These are phyloP conservation scores for Camarhynchus parvulus DNA, from an alignment of 2,113 vertebrate species.

Conservation along the genomic window DNA sequence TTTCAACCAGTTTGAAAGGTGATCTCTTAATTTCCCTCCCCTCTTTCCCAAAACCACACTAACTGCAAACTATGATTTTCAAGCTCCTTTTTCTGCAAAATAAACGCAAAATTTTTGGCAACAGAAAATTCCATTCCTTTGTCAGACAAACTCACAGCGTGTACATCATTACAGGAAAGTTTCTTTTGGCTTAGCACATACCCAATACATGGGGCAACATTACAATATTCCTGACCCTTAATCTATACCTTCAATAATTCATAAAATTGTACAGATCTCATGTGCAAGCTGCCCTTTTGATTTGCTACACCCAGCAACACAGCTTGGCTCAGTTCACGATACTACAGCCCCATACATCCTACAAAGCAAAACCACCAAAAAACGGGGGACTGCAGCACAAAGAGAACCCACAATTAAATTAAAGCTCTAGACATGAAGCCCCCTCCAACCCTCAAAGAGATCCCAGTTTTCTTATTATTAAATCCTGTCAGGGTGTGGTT, in stretches of 20 bases:
- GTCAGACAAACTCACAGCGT: rapidly evolving
- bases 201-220: not conserved
- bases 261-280: not conserved
- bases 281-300: not conserved
- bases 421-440: not conserved
- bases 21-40: not conserved
- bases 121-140: not conserved
- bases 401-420: not conserved
- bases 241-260: not conserved
- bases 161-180: not conserved
- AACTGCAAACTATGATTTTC: not conserved
- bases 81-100: not conserved
- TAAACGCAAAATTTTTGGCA: not conserved
- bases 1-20: not conserved
- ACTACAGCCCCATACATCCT: not conserved
- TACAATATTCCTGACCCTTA: not conserved
- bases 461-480: not conserved
- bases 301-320: not conserved
- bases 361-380: not conserved
- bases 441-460: not conserved
- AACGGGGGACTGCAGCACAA: rapidly evolving
- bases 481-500: conserved; percentile 10
- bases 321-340: not conserved
- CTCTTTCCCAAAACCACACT: not conserved
- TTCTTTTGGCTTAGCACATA: not conserved